These are phyloP conservation scores for Enteromius mattozi DNA, from an alignment of 2,797 vertebrate genomes.

Conservation along the genomic window DNA sequence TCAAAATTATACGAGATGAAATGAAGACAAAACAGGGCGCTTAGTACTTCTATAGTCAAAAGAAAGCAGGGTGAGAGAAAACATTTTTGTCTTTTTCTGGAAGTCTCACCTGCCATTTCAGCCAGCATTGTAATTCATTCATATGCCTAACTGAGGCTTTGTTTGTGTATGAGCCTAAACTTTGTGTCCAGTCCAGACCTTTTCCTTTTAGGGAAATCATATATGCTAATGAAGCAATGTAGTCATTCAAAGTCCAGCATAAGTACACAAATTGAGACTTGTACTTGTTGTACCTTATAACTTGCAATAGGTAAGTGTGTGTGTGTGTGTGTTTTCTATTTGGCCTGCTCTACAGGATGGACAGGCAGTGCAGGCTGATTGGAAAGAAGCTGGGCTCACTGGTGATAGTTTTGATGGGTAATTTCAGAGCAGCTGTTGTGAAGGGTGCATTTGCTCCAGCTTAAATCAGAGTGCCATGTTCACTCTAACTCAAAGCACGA, in stretches of 20 bases:
- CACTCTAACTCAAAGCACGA: slow-evolving; percentile 52
- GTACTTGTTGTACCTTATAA: background rate
- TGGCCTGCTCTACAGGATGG: slow-evolving; percentile 20
- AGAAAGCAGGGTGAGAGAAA: background rate
- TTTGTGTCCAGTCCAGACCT: background rate
- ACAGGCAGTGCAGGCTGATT: slow-evolving; percentile 41
- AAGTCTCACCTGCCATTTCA: background rate
- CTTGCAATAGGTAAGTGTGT: background rate
- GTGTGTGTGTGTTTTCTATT: slow-evolving; percentile 14
- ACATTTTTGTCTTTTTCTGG: background rate
- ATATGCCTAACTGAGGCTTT: background rate
- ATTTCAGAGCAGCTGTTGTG: slow-evolving; percentile 59
- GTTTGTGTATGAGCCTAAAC: background rate
- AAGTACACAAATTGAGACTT: background rate
- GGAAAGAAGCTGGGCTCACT: slow-evolving; percentile 49
- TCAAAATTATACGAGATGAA: background rate
- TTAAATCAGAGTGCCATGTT: slow-evolving; percentile 62
- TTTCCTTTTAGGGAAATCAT: background rate
- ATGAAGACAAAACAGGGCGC: background rate
- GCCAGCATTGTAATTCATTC: background rate
- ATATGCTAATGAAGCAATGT: background rate
- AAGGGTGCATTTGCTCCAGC: slow-evolving; percentile 57
- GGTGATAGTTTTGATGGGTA: slow-evolving; percentile 57
- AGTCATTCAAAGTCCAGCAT: background rate
- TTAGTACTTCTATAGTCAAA: background rate